These are phyloP conservation scores for Phocides pigmalion DNA, from an alignment of 1,140 invertebrate species.

Conservation along the genomic window DNA sequence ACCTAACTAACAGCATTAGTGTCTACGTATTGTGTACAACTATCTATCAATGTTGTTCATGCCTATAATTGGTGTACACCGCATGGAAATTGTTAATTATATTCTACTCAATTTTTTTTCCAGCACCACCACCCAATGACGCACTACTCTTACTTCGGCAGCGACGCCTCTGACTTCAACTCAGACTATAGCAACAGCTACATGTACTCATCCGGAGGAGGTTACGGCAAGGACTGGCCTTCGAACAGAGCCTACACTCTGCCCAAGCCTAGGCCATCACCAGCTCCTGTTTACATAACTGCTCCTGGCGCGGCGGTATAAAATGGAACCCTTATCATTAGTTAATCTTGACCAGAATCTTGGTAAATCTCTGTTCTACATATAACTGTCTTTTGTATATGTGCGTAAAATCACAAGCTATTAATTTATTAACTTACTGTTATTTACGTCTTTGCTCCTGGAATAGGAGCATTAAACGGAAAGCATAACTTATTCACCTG, in stretches of 20 bases:
- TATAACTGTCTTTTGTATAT: no score
- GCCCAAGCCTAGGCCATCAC: conserved; percentile 61
- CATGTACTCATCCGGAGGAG: conserved; percentile 60
- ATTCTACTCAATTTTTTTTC: no score
- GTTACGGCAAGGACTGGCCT: conserved; percentile 78
- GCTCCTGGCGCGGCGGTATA: conserved; percentile 57
- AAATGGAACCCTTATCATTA: neutral
- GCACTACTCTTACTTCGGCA: conserved; percentile 72
- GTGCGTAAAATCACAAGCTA: no score
- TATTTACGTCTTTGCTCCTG: conserved; percentile 68
- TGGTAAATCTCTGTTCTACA: no score
- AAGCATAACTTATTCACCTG: no score
- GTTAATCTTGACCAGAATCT: no score
- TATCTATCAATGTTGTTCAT: no score
- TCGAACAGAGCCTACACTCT: conserved; percentile 73
- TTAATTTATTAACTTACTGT: no score
- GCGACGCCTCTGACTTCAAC: conserved; percentile 66
- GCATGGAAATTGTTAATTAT: no score
- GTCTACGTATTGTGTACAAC: no score
- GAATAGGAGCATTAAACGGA: conserved; percentile 41
- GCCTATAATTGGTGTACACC: no score
- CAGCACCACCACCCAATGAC: conserved; percentile 70
- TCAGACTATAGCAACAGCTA: conserved; percentile 68
- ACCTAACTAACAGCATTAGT: no score
- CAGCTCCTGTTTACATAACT: conserved; percentile 66